These are phyloP conservation scores for Ecliptopera silaceata DNA, from an alignment of 2,888 invertebrate genomes.

Conservation along the genomic window DNA sequence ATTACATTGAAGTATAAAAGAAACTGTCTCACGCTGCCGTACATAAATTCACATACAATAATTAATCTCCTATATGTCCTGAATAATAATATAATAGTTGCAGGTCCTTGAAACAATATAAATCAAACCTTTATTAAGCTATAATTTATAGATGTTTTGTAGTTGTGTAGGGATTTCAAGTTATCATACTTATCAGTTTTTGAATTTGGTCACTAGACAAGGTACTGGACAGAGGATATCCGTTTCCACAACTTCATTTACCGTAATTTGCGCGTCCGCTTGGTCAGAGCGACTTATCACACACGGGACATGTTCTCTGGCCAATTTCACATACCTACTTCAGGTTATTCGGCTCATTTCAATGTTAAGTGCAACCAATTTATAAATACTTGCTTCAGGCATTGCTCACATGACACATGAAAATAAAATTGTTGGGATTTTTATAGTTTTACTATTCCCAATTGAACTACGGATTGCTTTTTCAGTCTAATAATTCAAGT, in stretches of 20 bases:
- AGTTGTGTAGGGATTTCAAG: neutral
- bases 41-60: slow-evolving; percentile 3
- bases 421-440: slow-evolving; percentile 39
- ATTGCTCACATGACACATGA: slow-evolving; percentile 38
- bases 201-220: slow-evolving; percentile 32
- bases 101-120: slow-evolving; percentile 1
- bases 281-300: slow-evolving; percentile 30
- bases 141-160: neutral
- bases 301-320: slow-evolving; percentile 23
- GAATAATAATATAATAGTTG: neutral
- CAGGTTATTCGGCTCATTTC: slow-evolving; percentile 15
- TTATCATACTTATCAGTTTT: slow-evolving; percentile 9
- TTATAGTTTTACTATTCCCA: slow-evolving; percentile 31
- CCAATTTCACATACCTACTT: slow-evolving; percentile 17
- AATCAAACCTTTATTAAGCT: neutral
- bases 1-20: neutral
- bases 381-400: slow-evolving; percentile 36
- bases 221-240: slow-evolving; percentile 35
- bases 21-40: slow-evolving; percentile 6
- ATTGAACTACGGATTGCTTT: slow-evolving; percentile 30
- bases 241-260: slow-evolving; percentile 41
- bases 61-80: slow-evolving; percentile 9
- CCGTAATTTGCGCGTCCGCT: slow-evolving; percentile 41
- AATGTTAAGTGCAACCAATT: slow-evolving; percentile 26
- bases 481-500: slow-evolving; percentile 19